Conservation (phyloP, 1,140 invertebrate genomes). For the Pseudomyrmex pallidus region DNA sequence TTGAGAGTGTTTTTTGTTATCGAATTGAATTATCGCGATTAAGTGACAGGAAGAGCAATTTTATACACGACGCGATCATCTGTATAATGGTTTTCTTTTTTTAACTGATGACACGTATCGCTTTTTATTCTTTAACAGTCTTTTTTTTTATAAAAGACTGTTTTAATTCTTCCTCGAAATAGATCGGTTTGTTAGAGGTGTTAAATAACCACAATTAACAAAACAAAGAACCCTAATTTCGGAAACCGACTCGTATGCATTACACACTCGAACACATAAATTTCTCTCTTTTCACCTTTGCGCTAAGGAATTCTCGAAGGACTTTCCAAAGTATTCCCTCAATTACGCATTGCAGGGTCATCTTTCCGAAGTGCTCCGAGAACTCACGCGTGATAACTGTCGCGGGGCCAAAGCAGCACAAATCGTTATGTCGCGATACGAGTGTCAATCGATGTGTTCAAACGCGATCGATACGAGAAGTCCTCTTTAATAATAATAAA, state of each 20-base stretch:
- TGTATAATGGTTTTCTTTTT: too few species aligned
- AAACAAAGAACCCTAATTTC: slow-evolving; percentile 13
- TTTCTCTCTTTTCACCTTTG: neutral
- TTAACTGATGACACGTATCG: neutral
- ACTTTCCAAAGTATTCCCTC: slow-evolving; percentile 45
- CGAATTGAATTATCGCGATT: slow-evolving; percentile 9
- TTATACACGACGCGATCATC: too few species aligned
- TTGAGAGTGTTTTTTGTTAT: neutral
- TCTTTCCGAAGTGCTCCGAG: slow-evolving; percentile 24
- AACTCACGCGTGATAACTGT: slow-evolving; percentile 31
- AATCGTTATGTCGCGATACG: slow-evolving; percentile 39
- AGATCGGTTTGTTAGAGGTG: neutral
- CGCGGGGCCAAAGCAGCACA: neutral
- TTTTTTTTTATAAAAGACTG: too few species aligned
- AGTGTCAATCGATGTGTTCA: neutral
- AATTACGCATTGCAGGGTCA: slow-evolving; percentile 53
- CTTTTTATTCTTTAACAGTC: neutral
- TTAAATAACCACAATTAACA: slow-evolving; percentile 14
- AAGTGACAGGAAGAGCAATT: neutral
- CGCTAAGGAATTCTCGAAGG: slow-evolving; percentile 24
- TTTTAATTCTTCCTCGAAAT: neutral
- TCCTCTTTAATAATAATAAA: neutral
- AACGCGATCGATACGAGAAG: neutral
- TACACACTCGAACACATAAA: neutral
- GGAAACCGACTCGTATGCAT: neutral